Evolutionary conservation across 2,888 invertebrate species (phyloP).

Genomic region (Gnatocerus cornutus): DNA sequence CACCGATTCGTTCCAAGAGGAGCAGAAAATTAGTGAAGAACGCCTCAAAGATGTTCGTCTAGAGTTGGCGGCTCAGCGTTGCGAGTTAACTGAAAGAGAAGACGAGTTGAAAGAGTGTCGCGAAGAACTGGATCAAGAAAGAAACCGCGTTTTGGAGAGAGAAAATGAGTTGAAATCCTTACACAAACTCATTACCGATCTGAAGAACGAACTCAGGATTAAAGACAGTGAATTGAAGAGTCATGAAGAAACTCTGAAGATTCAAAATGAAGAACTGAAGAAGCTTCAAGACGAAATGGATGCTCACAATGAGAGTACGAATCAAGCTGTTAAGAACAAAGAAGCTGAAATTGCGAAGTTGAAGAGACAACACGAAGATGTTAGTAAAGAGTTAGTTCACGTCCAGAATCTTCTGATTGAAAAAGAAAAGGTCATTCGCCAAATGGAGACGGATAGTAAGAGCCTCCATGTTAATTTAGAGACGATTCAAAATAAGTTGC

Average conservation of each 20-base stretch:
- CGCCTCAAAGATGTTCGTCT: constrained; percentile 73
- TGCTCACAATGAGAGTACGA: constrained; percentile 52
- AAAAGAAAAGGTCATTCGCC: constrained; percentile 75
- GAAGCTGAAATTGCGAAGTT: constrained; percentile 72
- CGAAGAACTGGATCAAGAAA: constrained; percentile 6
- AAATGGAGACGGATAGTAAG: constrained; percentile 76
- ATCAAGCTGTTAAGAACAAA: constrained; percentile 73
- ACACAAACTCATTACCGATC: neutral
- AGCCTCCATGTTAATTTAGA: constrained; percentile 73
- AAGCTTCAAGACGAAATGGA: constrained; percentile 70
- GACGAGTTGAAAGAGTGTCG: constrained; percentile 65
- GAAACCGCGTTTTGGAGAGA: neutral
- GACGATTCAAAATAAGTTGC: constrained; percentile 73
- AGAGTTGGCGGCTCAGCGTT: constrained; percentile 75
- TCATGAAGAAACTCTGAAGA: constrained; percentile 9
- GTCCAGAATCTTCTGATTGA: constrained; percentile 75
- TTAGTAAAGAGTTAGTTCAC: constrained; percentile 74
- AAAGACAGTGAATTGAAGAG: constrained; percentile 29
- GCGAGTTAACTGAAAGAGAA: constrained; percentile 73
- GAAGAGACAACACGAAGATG: constrained; percentile 70
- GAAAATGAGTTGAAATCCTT: constrained; percentile 28
- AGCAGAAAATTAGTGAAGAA: constrained; percentile 73
- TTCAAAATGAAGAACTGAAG: constrained; percentile 71
- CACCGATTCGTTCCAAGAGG: constrained; percentile 70
- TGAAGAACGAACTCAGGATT: constrained; percentile 1